A percentile compares a stretch with the other conserved stretches of the same genome.
These are phyloP conservation scores for Gobiocypris rarus DNA, from an alignment of 2,113 vertebrate species.

Conservation along the genomic window DNA sequence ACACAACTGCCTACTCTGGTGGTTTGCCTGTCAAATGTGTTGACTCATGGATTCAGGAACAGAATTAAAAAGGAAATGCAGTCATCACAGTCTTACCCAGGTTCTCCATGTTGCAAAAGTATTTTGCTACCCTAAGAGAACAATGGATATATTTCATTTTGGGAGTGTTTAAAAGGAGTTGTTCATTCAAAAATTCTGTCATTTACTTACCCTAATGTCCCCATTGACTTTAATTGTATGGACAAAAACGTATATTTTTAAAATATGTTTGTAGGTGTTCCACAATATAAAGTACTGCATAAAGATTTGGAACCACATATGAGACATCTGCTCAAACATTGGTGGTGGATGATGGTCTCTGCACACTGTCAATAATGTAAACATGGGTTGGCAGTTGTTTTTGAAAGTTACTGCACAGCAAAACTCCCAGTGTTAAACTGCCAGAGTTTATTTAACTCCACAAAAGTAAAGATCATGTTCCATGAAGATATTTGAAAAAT, in stretches of 20 bases:
- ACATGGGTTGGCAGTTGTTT: background rate
- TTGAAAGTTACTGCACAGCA: background rate
- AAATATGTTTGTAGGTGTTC: too few species aligned
- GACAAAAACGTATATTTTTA: too few species aligned
- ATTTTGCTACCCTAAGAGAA: background rate
- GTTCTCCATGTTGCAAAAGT: background rate
- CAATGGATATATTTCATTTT: background rate
- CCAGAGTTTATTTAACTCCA: too few species aligned
- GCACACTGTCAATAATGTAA: background rate
- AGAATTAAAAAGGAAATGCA: constrained; percentile 32
- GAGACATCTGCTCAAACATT: background rate
- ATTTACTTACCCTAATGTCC: background rate
- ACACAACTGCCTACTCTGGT: background rate
- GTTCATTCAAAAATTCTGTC: background rate
- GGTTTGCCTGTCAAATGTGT: constrained; percentile 30
- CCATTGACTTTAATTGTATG: background rate
- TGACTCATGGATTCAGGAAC: constrained; percentile 40
- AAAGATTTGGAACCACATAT: background rate
- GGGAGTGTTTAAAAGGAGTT: background rate
- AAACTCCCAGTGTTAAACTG: too few species aligned
- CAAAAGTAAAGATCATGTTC: too few species aligned
- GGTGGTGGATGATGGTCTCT: background rate
- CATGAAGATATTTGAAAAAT: too few species aligned
- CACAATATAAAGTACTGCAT: background rate
- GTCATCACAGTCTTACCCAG: background rate